Evolutionary conservation across 2,888 invertebrate species (phyloP), one percentile per base, ranked within the genome.

Genomic region (Bhutanitis thaidina): DNA sequence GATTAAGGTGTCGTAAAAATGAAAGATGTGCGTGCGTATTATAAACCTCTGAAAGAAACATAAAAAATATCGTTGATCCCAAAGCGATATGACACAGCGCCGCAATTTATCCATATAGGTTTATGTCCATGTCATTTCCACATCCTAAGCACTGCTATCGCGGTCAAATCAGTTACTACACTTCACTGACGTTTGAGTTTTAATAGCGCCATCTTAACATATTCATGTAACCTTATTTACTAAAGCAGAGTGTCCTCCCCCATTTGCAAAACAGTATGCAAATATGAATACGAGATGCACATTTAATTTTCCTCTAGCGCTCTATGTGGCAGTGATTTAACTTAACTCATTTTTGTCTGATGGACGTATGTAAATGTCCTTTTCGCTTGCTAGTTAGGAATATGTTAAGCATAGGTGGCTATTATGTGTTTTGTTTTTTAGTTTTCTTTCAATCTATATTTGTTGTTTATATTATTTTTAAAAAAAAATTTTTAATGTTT

Each of bases 91-190:
- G 14, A 36, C 9, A 1, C 12, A n/a, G 36, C 14, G 36, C 36
- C 36, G 9, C 3, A 13, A 1, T 36, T 15, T 36, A 36, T 36
- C 36, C 30, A 10, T 77, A 74, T 77, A 65, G 69, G 54, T 56
- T 55, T 52, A 63, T 63, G 83, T 72, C 84, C 84, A 57, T 84
- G 84, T 84, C 83, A 85, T 84, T 82, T 82, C 71, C 74, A 71
- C 78, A 61, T 76, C 79, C 71, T 64, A 58, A 64, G 62, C 66
- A 62, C 56, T 57, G 41, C 53, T 30, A 16, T 38, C 9, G 47
- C 44, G 54, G 55, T 58, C 54, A 55, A 49, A 55, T 54, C 45
- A 30, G 36, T 39, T 34, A 14, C 36, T 43, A 47, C 43, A 44
- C 47, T 20, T 13, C 39, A 54, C 29, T 36, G 36, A 47, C 47